Conservation (phyloP, 2,113 vertebrate genomes). For the Neolamprologus cancellatus region DNA sequence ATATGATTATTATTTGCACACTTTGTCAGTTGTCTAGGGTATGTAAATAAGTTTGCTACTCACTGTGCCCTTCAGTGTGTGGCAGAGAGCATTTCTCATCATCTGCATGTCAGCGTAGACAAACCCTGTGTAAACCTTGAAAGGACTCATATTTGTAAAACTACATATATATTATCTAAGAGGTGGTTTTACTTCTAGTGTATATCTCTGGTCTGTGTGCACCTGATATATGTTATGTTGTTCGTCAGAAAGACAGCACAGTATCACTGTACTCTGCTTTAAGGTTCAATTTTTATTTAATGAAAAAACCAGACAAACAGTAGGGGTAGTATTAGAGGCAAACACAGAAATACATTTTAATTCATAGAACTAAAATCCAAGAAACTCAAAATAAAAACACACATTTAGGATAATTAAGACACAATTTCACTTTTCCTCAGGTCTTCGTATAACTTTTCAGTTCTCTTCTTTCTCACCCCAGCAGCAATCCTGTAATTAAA, state of each 20-base stretch:
- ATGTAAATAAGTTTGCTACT: slow-evolving; percentile 53
- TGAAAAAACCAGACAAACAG: background rate
- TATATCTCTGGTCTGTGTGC: background rate
- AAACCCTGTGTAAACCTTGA: background rate
- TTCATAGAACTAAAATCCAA: background rate
- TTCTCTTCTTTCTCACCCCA: background rate
- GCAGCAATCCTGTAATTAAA: slow-evolving; percentile 45
- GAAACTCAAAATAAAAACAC: background rate
- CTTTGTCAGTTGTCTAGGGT: slow-evolving; percentile 33
- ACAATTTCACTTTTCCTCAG: background rate
- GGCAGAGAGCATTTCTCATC: slow-evolving; percentile 30
- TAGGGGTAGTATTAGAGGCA: background rate
- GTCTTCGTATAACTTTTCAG: background rate
- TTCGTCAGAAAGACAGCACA: background rate
- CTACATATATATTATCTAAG: background rate
- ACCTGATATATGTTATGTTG: background rate
- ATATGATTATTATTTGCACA: slow-evolving; percentile 39
- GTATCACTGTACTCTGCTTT: background rate
- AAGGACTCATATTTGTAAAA: background rate
- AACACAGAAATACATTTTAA: background rate
- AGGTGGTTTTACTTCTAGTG: background rate
- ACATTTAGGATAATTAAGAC: background rate
- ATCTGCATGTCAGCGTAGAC: background rate
- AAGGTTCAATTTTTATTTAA: background rate
- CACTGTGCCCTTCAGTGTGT: slow-evolving; percentile 50